Percentiles rank a stretch among this genome's conserved stretches.
These are phyloP conservation scores for Tadarida brasiliensis DNA, from an alignment of 2,797 vertebrate genomes.

Conservation along the genomic window DNA sequence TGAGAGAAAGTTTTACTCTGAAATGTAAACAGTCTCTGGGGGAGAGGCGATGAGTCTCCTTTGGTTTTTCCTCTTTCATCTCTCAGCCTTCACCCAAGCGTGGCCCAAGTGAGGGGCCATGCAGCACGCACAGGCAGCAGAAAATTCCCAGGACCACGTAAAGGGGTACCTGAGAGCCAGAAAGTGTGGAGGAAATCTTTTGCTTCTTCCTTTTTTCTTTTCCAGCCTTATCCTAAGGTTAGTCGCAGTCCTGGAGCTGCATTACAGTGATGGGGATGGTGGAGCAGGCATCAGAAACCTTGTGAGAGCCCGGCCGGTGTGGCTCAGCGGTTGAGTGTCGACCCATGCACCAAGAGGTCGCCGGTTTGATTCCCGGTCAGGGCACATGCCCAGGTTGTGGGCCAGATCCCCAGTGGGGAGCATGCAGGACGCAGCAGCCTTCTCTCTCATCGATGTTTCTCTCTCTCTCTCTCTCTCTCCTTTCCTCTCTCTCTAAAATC, in stretches of 20 bases:
- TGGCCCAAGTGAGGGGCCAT: neutral
- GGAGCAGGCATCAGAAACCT: neutral
- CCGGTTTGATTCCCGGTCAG: too few species aligned
- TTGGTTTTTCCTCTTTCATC: neutral
- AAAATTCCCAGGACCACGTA: neutral
- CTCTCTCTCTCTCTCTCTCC: too few species aligned
- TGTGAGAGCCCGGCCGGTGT: too few species aligned
- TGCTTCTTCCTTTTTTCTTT: neutral
- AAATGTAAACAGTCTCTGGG: neutral
- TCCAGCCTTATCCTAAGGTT: neutral
- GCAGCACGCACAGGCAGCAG: neutral
- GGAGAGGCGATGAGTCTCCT: neutral
- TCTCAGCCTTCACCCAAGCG: neutral
- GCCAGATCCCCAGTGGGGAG: too few species aligned
- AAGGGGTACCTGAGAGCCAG: neutral
- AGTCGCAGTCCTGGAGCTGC: neutral
- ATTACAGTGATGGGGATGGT: too few species aligned
- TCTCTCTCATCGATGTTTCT: too few species aligned
- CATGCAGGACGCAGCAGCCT: too few species aligned
- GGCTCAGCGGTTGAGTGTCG: too few species aligned
- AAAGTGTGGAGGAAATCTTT: neutral
- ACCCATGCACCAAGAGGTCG: too few species aligned
- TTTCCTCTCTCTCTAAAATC: too few species aligned
- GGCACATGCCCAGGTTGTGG: too few species aligned
- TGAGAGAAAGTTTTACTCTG: neutral